Base-by-base conservation (phyloP, 2,113 vertebrate species). In the Triplophysa dalaica region DNA sequence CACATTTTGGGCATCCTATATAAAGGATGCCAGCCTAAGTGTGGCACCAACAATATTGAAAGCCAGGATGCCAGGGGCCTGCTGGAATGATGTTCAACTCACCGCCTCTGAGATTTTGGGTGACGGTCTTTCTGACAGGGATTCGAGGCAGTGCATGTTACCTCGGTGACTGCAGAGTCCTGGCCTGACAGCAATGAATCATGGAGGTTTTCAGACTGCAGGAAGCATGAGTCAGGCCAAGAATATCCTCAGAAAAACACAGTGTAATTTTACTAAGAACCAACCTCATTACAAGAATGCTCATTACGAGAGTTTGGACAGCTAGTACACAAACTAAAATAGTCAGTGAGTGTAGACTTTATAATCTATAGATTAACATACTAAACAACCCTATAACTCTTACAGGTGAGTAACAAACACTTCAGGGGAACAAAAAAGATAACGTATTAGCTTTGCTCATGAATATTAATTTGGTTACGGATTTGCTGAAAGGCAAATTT, bases 171-270 rank as follows among this genome's bases (percentile, higher is more conserved):
- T 45, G 14, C 38, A 72, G 12, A 19, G 38, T 67, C 38, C 43
- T 52, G 54, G 68, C 45, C 69, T 56, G 78, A 64, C 61, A 72
- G 78, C 69, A 26, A 74, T 73, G 70, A 80, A 73, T 80, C 78
- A 80, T 58, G 69, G 78, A 69, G 43, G 29, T 26, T 80, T 58
- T 52, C 50, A 41, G 29, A 52, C 67, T 54, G 61, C 33, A 19
- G 50, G 60, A 69, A 56, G 60, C 72, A 38, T 79, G 76, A 61
- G 56, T 64, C 60, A 72, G 62, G 62, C 62, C 75, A 65, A 65
- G 75, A 77, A 77, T 77, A 77, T 38, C 41, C 72, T 75, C 33
- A 8, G 41, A 21, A 75, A 61, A 75, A 45, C 22, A 8, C 11
- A 21, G 72, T 3, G 26, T 41, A 17, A 21, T 62, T 62, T 61